Evolutionary conservation across 2,113 vertebrate genomes (phyloP), one percentile per base, ranked within the genome.

Genomic region (Cyprinodon variegatus): DNA sequence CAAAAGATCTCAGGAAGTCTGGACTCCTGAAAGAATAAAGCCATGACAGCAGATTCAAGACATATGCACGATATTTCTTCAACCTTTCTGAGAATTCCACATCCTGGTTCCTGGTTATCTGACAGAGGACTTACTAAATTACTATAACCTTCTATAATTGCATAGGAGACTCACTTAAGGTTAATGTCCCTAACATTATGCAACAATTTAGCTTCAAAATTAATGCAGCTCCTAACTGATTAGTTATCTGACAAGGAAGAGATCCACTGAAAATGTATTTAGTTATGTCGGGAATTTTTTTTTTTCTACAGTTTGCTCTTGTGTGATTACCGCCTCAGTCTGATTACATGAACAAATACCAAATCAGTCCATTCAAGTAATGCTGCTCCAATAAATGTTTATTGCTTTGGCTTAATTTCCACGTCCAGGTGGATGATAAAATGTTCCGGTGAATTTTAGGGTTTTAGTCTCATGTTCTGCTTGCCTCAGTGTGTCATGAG

Each of bases 381-480:
- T 39, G 48, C 46, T 76, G 68, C 50, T 74, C 75, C 74, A 74
- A 66, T 84, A 70, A 83, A 65, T 57, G 74, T 87, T 91, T 88
- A 89, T 70, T 61, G 22, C 83, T 13, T 0, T 29, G 60, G 70
- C 50, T 88, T 85, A 53, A 89, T 92, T 86, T 89, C 88, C 86
- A 77, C 4, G 63, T 90, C 80, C 87, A 88, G 84, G 86, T 90
- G 79, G 82, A 76, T 70, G 72, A 88, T 88, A 83, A 88, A 81
- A 77, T 61, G 7, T 70, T 63, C 64, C 69, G 75, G 85, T 79
- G 65, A 81, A 63, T 90, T 81, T 82, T 69, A 81, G 79, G 68
- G 86, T 89, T 83, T n/a, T 76, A 81, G 77, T 72, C 68, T 64
- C 41, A 22, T 85, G 78, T 84, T 82, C 77, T 85, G 86, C 76